Evolutionary conservation across 2,113 vertebrate genomes (phyloP), one percentile per base, ranked within the genome.

Genomic region (Peromyscus leucopus): DNA sequence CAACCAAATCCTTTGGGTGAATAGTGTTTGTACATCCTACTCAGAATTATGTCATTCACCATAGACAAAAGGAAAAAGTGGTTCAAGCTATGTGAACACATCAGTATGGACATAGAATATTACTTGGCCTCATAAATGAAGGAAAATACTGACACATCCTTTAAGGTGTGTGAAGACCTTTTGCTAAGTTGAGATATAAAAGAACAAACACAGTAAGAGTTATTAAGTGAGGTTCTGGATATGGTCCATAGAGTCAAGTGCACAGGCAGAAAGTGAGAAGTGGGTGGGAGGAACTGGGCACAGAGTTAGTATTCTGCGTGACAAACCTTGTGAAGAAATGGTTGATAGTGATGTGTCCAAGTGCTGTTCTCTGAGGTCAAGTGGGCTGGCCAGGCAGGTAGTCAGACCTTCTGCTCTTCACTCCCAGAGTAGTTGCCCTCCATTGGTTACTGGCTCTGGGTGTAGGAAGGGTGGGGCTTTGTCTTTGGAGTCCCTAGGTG

Each of bases 91-190:
- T 10, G 22, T 16, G 16, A n/a, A 1, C 2, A 36, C 39, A 13
- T 28, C 3, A 42, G 4, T 61, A 22, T 51, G 28, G 21, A 28
- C 51, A 28, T 8, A 33, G 55, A 74, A 11, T 42, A 31, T 51
- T 28, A 71, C 55, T 74, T 19, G 31, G 24, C 36, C 39, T 63
- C 12, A 24, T 51, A 71, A 80, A 51, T 42, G 26, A 74, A 65
- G 57, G 22, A 16, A 24, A 39, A 24, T n/a, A 33, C 86, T 71
- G 48, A 67, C 33, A 39, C 11, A 6, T 51, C 9, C 69, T 46
- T 17, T 24, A 12, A 1, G 2, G 0, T 3, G 8, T 28, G 5
- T 57, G 17, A 67, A 26, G 48, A 26, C 24, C 7, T n/a, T 26
- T 36, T 46, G 46, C 57, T 31, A 4, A 11, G 22, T 13, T 3